These are phyloP conservation scores for Pomatorhinus ruficollis DNA, from an alignment of 2,113 vertebrate species.

Conservation along the genomic window DNA sequence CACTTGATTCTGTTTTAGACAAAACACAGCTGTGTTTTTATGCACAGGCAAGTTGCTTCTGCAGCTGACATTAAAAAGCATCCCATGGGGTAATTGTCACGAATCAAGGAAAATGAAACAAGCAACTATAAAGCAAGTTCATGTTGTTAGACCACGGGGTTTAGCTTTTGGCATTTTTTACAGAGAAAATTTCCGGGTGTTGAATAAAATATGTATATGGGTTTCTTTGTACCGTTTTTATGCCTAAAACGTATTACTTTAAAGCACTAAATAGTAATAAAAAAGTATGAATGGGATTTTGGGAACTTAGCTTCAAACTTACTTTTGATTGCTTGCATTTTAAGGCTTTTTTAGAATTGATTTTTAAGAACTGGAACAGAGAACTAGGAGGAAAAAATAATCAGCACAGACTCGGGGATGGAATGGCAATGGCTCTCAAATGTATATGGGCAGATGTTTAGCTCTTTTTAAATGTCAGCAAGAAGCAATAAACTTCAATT, in stretches of 20 bases:
- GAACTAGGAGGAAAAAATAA: not conserved
- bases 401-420: not conserved
- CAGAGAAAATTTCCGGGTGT: not conserved
- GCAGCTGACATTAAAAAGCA: not conserved
- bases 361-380: not conserved
- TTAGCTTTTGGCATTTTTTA: not conserved
- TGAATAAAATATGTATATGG: not conserved
- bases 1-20: not conserved
- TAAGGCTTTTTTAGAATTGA: not conserved
- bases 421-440: not conserved
- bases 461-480: constrained; percentile 33
- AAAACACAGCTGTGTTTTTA: not conserved
- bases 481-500: constrained; percentile 2
- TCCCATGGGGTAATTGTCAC: not conserved
- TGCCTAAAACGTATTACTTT: not conserved
- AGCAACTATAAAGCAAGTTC: not conserved
- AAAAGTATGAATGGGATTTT: not conserved
- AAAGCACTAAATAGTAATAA: not conserved
- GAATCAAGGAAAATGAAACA: not conserved
- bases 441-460: not conserved
- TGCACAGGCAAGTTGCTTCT: not conserved
- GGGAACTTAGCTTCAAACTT: not conserved
- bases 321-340: not conserved
- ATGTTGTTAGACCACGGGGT: not conserved
- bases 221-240: not conserved